Percentiles rank a stretch among this genome's conserved stretches.
Conservation (phyloP, 2,113 vertebrate species). For the Triplophysa dalaica region DNA sequence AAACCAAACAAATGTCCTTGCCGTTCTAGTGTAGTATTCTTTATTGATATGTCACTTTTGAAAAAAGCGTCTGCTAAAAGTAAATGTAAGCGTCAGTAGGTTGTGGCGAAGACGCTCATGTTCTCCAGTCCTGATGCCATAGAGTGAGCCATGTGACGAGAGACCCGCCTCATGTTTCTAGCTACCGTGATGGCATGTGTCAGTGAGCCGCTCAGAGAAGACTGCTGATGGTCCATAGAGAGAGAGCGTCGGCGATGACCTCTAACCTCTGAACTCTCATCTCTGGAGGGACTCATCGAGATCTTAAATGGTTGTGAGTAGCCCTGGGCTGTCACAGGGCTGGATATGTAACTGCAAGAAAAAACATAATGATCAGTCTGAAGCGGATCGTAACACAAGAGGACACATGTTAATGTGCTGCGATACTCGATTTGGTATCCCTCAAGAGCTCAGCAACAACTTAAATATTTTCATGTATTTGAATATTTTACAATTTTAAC, state of each 20-base stretch:
- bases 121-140: constrained; percentile 73
- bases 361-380: not conserved
- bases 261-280: constrained; percentile 34
- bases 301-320: constrained; percentile 36
- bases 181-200: constrained; percentile 73
- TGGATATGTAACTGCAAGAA: constrained; percentile 72
- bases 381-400: not conserved
- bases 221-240: constrained; percentile 39
- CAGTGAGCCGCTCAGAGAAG: constrained; percentile 69
- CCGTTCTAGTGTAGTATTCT: not conserved
- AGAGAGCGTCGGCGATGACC: constrained; percentile 40
- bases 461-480: too few species aligned
- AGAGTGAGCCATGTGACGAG: constrained; percentile 71
- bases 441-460: too few species aligned
- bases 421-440: too few species aligned
- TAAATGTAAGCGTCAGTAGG: constrained; percentile 74
- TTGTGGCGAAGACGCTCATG: constrained; percentile 62
- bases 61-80: not conserved
- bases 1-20: too few species aligned
- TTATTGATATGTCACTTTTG: not conserved
- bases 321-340: constrained; percentile 58
- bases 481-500: too few species aligned
- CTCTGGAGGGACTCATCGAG: not conserved
- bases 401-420: too few species aligned
- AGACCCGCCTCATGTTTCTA: constrained; percentile 68